phyloP scores from a whole-genome alignment of 2,888 invertebrate species.

The Ichneumon xanthorius region DNA sequence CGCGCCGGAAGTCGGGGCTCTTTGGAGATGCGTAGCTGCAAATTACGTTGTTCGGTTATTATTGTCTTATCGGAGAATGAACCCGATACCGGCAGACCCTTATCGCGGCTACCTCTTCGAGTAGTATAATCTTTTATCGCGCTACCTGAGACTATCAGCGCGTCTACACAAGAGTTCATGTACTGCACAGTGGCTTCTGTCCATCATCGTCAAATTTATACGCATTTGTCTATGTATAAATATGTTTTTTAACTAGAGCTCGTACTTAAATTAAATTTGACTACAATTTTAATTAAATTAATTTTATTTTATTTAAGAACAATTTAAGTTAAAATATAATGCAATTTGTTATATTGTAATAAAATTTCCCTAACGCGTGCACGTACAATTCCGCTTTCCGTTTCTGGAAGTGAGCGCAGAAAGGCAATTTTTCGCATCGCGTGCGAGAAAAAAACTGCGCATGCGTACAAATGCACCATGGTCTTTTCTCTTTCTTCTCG shows the following conservation, averaged over 20 bases:
- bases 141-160: slow-evolving; percentile 26
- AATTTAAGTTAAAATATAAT: too few species aligned
- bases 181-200: background rate
- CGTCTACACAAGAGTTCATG: background rate
- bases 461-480: too few species aligned
- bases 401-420: too few species aligned
- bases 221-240: background rate
- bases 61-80: slow-evolving; percentile 54
- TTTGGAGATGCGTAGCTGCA: slow-evolving; percentile 86
- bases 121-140: slow-evolving; percentile 35
- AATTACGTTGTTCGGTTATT: slow-evolving; percentile 56
- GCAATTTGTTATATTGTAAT: too few species aligned
- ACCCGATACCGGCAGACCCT: slow-evolving; percentile 43
- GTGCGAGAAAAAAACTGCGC: too few species aligned
- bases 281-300: too few species aligned
- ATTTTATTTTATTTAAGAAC: too few species aligned
- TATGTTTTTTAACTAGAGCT: background rate
- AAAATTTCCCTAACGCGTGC: too few species aligned
- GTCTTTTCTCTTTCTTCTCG: too few species aligned
- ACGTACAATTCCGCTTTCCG: too few species aligned
- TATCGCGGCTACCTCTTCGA: slow-evolving; percentile 41
- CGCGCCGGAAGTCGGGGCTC: slow-evolving; percentile 87
- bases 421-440: too few species aligned
- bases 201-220: background rate
- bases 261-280: too few species aligned